Evolutionary conservation across 2,113 vertebrate species (phyloP), one percentile per base, ranked within the genome.

Genomic region (Ia io): DNA sequence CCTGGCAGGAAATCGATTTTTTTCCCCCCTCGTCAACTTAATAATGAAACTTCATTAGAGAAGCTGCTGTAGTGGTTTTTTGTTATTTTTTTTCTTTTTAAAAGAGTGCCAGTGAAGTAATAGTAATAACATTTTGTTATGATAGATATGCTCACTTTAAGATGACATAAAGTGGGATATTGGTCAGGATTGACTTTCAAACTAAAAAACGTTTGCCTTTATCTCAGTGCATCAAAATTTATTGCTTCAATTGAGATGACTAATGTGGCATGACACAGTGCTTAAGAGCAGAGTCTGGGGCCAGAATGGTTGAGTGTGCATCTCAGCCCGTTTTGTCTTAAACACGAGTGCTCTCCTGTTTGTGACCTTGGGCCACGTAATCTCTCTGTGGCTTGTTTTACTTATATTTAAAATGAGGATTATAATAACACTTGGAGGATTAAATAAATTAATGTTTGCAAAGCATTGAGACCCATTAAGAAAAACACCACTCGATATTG

Each of bases 381-480:
- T 51, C 42, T 37, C 32, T 76, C 22, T 74, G 2, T 30, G 35
- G 23, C 61, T 85, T 40, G 37, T 71, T 49, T 76, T 84, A 82
- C 9, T 65, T 88, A 76, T n/a, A 32, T 73, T 87, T 90, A 92
- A 95, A 87, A 70, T 74, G 63, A 70, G 22, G 17, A 53, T 90
- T 88, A 59, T 86, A n/a, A 18, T 73, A 51, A 35, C 37, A 42
- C n/a, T 82, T 74, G 32, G 37, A 67, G 6, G 63, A 74, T 25
- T 42, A 73, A 76, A 79, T 32, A 53, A 88, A 77, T 88, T 69
- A 35, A 7, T 78, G 12, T 76, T 86, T 84, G 14, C 59, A 44
- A 84, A 90, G 6, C 42, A 7, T 22, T 56, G 13, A 63, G 20
- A 61, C 44, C 28, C 7, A 69, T 61, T 30, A 23, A 51, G 16